Evolutionary conservation across 2,797 vertebrate species (phyloP), one percentile per base, ranked within the genome.

Genomic region (Halcyon smyrnensis): DNA sequence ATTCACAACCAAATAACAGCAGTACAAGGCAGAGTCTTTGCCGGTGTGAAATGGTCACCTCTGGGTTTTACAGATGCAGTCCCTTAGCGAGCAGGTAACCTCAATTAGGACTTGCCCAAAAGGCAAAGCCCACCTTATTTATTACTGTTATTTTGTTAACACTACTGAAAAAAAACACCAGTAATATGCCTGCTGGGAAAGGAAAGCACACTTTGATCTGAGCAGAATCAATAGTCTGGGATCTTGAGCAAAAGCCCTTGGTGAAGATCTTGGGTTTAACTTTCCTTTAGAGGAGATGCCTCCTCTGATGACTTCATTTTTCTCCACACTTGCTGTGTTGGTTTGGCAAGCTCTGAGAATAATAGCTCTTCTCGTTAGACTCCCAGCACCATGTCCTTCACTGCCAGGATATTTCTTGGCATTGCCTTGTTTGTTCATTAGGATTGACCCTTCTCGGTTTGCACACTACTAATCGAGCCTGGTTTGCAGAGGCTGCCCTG

Each of bases 381-480:
- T 95, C 91, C 88, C 95, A 95, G 94, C 92, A 84, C 90, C 85
- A 53, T 14, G 81, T 94, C 84, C 96, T 95, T 87, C 94, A 54
- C 77, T 93, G 69, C 94, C 88, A 90, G 88, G 78, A 36, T 94
- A 24, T 94, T 97, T 96, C 93, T 96, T 97, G 93, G 93, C 93
- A 89, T 87, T 84, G 90, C 94, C 86, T 93, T 90, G 93, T 94
- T 94, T 87, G 62, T 95, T 96, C 95, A 97, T 96, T 95, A 96
- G 86, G n/a, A 11, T 4, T 89, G 93, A 95, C 93, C 91, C 84
- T n/a, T 30, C 89, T 95, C 9, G 0, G 57, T 89, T 75, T 90
- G 70, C 32, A 43, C 8, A 0, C 70, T 57, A 30, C 88, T 84
- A 36, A 82, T 87, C 86, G 41, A 65, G 62, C 77, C 74, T 5